Evolutionary conservation across 1,140 invertebrate species (phyloP), one percentile per base, ranked within the genome.

Genomic region (Drosophila pruinosa): DNA sequence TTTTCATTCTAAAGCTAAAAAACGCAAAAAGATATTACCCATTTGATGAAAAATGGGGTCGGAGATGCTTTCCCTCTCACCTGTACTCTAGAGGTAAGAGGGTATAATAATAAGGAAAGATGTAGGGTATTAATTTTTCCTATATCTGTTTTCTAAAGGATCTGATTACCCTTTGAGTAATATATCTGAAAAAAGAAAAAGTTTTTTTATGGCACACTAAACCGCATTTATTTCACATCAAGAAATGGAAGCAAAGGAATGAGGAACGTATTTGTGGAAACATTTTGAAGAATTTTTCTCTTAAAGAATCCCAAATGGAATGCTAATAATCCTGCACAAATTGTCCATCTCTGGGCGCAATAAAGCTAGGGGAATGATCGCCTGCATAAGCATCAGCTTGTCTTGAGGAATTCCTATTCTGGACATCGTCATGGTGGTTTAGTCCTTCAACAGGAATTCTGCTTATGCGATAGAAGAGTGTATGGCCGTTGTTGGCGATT

Each of bases 51-150:
- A n/a, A n/a, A n/a, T n/a, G n/a, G n/a, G n/a, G n/a, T n/a, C n/a
- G n/a, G n/a, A n/a, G n/a, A n/a, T n/a, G n/a, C n/a, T n/a, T n/a
- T n/a, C n/a, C n/a, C n/a, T n/a, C n/a, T n/a, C n/a, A n/a, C n/a
- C n/a, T n/a, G n/a, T n/a, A n/a, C n/a, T n/a, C n/a, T n/a, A n/a
- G n/a, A n/a, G n/a, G n/a, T n/a, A n/a, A n/a, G n/a, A n/a, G n/a
- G n/a, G n/a, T n/a, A n/a, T n/a, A n/a, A n/a, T n/a, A n/a, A n/a
- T n/a, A n/a, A n/a, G n/a, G n/a, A n/a, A n/a, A n/a, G n/a, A n/a
- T n/a, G n/a, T n/a, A n/a, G n/a, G n/a, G n/a, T 85, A 85, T 80
- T 75, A 79, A 83, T 83, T 79, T 83, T 85, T 83, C 85, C 67
- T 58, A n/a, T 36, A 10, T 36, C 7, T n/a, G 38, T 17, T 12